Evolutionary conservation across 2,113 vertebrate species (phyloP), one percentile per base, ranked within the genome.

Genomic region (Dermatemys mawii): DNA sequence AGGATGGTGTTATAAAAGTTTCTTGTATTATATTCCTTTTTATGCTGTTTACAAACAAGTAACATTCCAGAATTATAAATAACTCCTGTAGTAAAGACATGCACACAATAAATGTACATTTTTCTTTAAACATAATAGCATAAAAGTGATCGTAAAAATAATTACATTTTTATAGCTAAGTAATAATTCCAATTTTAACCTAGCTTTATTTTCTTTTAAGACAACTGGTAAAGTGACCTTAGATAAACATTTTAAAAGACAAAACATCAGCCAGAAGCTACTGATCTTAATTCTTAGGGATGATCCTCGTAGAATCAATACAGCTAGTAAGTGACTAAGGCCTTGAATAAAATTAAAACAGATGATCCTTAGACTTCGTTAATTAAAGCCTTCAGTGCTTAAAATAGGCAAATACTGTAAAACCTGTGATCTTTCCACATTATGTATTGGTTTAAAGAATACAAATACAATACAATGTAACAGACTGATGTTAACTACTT

Each of bases 191-290:
- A 89, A 32, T 46, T 76, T 38, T 54, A 95, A 3, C 35, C 53
- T 54, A 85, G 54, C 12, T 90, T 86, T 44, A 79, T 27, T 38
- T 7, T 67, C 60, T 67, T 67, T 63, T 67, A n/a, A 67, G 35
- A 41, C 41, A 89, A 90, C 76, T 35, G 22, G 51, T 86, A 90
- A 85, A 13, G 19, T 8, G n/a, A 73, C 0, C 75, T 8, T 38
- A 94, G 17, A 12, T 46, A 87, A 92, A 78, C 90, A 85, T 13
- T 48, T 24, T n/a, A 92, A 83, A 94, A 93, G 80, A 76, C 24
- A 85, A 91, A 92, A 93, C n/a, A 90, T 86, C 53, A 92, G 22
- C 14, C 81, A 94, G 85, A 91, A 95, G 86, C 82, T 88, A 91
- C 86, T 46, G 41, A 76, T 44, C 73, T 83, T 93, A 91, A 86